A percentile compares a stretch with the other conserved stretches of the same genome.
phyloP scores from a whole-genome alignment of 2,797 vertebrate genomes.

The Numenius phaeopus region DNA sequence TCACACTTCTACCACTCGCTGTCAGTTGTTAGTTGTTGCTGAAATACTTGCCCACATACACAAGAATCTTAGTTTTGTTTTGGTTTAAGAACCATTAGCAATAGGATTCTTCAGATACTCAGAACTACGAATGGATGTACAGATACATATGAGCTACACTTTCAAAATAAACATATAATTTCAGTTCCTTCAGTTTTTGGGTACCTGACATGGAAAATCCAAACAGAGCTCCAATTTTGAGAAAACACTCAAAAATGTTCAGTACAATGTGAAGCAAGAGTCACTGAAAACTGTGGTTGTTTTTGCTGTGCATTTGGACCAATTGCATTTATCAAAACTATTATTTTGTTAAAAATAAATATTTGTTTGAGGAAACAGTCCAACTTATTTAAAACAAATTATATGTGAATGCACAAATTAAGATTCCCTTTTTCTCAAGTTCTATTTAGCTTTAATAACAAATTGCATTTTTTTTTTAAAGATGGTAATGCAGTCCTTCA shows the following conservation, averaged over 20 bases:
- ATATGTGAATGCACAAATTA: background rate
- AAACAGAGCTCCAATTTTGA: background rate
- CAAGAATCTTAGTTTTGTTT: background rate
- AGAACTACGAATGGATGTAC: background rate
- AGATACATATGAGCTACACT: background rate
- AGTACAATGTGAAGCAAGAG: background rate
- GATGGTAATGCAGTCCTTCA: background rate
- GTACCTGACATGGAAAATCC: background rate
- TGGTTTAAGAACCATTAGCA: background rate
- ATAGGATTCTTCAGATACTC: background rate
- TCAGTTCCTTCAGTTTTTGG: background rate
- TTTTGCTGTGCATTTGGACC: background rate
- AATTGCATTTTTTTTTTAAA: background rate
- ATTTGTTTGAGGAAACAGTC: background rate
- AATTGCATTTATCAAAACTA: background rate
- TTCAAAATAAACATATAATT: background rate
- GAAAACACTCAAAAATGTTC: background rate
- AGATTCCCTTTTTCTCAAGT: background rate
- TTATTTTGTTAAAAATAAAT: background rate
- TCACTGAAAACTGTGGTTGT: background rate
- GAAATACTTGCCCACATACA: background rate
- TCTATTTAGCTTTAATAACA: background rate
- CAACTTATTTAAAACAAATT: background rate
- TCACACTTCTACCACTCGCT: background rate
- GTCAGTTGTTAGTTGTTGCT: background rate